phyloP scores from a whole-genome alignment of 2,888 invertebrate genomes.

The Eilema caniola region DNA sequence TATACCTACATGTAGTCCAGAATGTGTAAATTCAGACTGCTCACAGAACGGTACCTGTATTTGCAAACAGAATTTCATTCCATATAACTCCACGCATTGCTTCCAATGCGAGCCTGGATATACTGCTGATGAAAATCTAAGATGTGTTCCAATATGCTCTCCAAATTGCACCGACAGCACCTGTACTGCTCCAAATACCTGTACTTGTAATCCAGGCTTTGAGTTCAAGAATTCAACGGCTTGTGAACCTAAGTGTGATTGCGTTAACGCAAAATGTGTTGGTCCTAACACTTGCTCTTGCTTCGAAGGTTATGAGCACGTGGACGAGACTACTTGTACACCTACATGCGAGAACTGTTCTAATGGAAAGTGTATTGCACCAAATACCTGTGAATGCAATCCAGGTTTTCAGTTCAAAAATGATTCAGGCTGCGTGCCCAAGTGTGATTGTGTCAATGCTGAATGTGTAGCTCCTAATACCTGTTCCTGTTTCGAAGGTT shows the following conservation, averaged over 20 bases:
- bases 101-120: conserved; percentile 61
- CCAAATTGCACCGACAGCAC: conserved; percentile 52
- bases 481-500: conserved; percentile 79
- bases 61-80: conserved; percentile 61
- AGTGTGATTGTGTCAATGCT: conserved; percentile 80
- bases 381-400: conserved; percentile 64
- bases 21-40: conserved; percentile 72
- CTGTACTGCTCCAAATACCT: conserved; percentile 62
- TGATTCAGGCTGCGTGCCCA: conserved; percentile 54
- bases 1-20: conserved; percentile 62
- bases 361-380: conserved; percentile 66
- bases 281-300: conserved; percentile 79
- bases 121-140: conserved; percentile 49
- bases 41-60: conserved; percentile 24
- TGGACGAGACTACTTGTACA: conserved; percentile 51
- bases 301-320: conserved; percentile 61
- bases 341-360: conserved; percentile 43
- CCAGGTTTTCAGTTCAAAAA: conserved; percentile 56
- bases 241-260: conserved; percentile 73
- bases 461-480: conserved; percentile 70
- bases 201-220: conserved; percentile 64
- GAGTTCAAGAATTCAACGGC: conserved; percentile 40
- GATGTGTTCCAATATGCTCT: conserved; percentile 54
- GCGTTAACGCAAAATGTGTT: conserved; percentile 76
- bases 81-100: conserved; percentile 68